phyloP scores from a whole-genome alignment of 2,113 vertebrate genomes.

The Enhydra lutris region DNA sequence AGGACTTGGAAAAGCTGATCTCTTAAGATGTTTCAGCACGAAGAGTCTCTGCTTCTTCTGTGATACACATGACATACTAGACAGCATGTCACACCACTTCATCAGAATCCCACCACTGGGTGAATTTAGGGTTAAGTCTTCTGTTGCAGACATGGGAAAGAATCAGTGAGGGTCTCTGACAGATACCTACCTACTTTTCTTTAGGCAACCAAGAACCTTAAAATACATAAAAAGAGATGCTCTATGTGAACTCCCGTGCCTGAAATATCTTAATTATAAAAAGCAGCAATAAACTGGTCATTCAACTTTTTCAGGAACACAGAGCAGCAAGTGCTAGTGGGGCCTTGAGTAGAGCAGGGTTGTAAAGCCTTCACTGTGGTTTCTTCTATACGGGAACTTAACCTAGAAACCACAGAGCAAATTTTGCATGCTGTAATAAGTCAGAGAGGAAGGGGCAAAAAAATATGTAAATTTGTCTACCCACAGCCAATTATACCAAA shows the following conservation, averaged over 20 bases:
- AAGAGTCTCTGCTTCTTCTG: neutral
- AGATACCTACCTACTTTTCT: neutral
- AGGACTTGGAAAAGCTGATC: neutral
- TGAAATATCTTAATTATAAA: neutral
- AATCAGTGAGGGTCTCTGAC: neutral
- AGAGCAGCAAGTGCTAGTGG: neutral
- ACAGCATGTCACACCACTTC: neutral
- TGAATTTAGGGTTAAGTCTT: neutral
- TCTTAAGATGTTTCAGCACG: neutral
- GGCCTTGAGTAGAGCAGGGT: neutral
- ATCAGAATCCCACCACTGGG: neutral
- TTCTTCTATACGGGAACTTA: conserved; percentile 53
- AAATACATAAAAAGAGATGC: neutral
- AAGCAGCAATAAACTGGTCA: neutral
- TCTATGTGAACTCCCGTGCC: neutral
- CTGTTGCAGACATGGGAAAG: neutral
- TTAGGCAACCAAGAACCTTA: neutral
- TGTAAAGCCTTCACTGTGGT: neutral
- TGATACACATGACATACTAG: neutral
- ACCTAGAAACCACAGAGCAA: conserved; percentile 61
- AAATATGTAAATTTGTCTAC: conserved; percentile 61
- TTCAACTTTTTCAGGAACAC: conserved; percentile 32
- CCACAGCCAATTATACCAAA: conserved; percentile 46
- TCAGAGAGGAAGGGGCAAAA: conserved; percentile 53
- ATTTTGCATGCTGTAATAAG: conserved; percentile 40